Conservation (phyloP, 2,888 invertebrate genomes). For the Erebia aethiops region DNA sequence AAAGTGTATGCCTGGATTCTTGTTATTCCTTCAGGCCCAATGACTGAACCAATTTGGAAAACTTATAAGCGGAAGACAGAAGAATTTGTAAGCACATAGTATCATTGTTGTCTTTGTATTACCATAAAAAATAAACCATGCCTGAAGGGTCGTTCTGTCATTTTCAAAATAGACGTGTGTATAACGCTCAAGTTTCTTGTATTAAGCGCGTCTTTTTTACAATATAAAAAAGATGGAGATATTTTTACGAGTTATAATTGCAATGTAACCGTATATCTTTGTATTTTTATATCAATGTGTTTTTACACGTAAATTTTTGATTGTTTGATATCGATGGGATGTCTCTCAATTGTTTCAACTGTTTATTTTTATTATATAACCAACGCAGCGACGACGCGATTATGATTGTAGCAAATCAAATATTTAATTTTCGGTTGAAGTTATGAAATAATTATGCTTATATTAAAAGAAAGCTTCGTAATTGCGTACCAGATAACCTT, state of each 20-base stretch:
- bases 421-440: background rate
- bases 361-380: background rate
- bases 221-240: background rate
- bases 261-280: background rate
- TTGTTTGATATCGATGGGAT: slow-evolving; percentile 15
- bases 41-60: too few species aligned
- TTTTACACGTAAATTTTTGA: background rate
- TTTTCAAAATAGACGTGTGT: too few species aligned
- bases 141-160: too few species aligned
- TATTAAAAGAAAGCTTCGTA: background rate
- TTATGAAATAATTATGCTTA: background rate
- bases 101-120: too few species aligned
- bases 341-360: slow-evolving; percentile 1
- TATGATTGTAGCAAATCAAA: background rate
- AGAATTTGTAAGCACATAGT: too few species aligned
- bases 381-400: background rate
- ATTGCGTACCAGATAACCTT: slow-evolving; percentile 7
- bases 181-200: too few species aligned
- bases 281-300: background rate
- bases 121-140: too few species aligned
- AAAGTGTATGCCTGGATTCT: too few species aligned
- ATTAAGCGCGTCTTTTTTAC: too few species aligned
- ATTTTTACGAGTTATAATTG: background rate
- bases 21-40: too few species aligned
- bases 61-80: too few species aligned